Base-by-base conservation (phyloP, 1,140 invertebrate species). In the Bombus picipes region DNA sequence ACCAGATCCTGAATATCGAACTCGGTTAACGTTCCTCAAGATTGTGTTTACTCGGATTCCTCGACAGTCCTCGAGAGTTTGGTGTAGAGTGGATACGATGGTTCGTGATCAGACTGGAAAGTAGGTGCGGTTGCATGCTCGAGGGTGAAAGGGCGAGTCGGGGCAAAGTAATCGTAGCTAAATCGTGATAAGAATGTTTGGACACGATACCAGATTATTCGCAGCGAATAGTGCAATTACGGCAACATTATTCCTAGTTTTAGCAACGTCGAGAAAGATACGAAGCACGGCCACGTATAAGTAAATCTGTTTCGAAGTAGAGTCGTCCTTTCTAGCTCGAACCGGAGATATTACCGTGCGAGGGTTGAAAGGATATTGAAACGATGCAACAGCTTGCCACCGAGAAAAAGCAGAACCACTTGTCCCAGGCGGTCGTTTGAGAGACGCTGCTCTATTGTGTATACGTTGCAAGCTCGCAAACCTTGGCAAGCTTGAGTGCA, bases 161-260 rank as follows among this genome's bases (percentile, higher is more conserved):
- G 37, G 37, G 28, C 41, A 57, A 59, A 62, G 28, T 65, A 28
- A 41, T 77, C 34, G 13, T 57, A 75, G 28, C 28, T 75, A 41
- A 76, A 83, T 83, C 81, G 81, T 76, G 81, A 83, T 68, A 76
- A 83, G 25, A 39, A 75, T 65, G 34, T 32, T 76, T 83, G 41
- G 81, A 47, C 81, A 76, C 72, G 72, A 76, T 76, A 18, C n/a
- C n/a, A 22, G 62, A 65, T 65, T 79, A 79, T 47, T 76, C 74
- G 32, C 37, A 4, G 32, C n/a, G 37, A 37, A 15, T 39, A 34
- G 53, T 3, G 53, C 32, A 62, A 72, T 72, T 41, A 72, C 13
- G 10, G 10, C 2, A 15, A 72, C 28, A 13, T 62, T 62, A 62
- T 62, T 62, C 59, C 59, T n/a, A n/a, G 59, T 62, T 34, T 37